Percentiles rank a stretch among this genome's conserved stretches.
These are phyloP conservation scores for Drosophila tristis DNA, from an alignment of 1,140 invertebrate genomes.

Conservation along the genomic window DNA sequence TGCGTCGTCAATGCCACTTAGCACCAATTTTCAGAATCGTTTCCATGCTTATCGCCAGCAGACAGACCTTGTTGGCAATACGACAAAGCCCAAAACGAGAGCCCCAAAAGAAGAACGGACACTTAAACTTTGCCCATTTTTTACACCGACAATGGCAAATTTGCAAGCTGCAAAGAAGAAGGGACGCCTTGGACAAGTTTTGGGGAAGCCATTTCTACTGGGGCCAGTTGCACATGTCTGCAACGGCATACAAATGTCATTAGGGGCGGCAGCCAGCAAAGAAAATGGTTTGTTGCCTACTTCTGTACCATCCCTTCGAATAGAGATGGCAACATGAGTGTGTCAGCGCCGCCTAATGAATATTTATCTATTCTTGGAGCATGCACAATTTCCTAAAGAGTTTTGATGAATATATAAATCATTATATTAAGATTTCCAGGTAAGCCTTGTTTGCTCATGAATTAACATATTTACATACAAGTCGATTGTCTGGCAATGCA, in stretches of 20 bases:
- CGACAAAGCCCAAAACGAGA: conserved; percentile 21
- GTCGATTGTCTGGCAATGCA: too few species aligned
- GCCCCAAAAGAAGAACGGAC: neutral
- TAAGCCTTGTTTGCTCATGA: too few species aligned
- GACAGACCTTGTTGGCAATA: conserved; percentile 43
- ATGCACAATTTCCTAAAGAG: neutral
- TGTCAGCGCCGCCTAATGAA: too few species aligned
- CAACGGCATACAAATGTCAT: conserved; percentile 70
- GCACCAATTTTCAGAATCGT: conserved; percentile 52
- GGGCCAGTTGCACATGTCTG: conserved; percentile 53
- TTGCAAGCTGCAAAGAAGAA: conserved; percentile 32
- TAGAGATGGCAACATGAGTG: conserved; percentile 36
- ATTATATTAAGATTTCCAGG: neutral
- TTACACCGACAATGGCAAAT: conserved; percentile 18
- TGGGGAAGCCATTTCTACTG: conserved; percentile 30
- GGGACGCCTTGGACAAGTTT: conserved; percentile 19
- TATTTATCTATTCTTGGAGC: too few species aligned
- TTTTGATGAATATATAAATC: neutral
- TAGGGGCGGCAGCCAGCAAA: conserved; percentile 51
- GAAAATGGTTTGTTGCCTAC: conserved; percentile 37
- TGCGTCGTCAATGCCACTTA: conserved; percentile 46
- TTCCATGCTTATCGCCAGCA: conserved; percentile 22
- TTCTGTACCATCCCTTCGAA: neutral
- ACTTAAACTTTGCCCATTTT: conserved; percentile 18
- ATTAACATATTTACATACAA: too few species aligned